Evolutionary conservation across 1,140 invertebrate genomes (phyloP).

Genomic region (Sitodiplosis mosellana): DNA sequence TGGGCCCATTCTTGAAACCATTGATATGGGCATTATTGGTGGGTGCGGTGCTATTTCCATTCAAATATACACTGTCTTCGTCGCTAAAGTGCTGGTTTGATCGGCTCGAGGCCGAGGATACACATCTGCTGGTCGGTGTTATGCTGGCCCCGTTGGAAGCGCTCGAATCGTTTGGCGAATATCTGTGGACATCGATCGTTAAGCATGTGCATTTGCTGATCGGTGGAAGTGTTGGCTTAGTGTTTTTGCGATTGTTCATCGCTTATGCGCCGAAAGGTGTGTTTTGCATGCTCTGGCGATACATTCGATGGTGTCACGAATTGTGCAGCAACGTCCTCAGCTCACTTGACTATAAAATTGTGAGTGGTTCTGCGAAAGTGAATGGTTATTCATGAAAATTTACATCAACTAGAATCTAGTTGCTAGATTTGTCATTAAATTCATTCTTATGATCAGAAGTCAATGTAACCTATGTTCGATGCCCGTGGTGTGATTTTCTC

Average conservation of each 20-base stretch:
- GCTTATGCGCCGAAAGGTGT: constrained; percentile 35
- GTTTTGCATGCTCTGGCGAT: constrained; percentile 26
- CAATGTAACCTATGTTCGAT: too few relatives aligned
- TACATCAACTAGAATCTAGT: too few relatives aligned
- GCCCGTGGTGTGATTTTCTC: too few relatives aligned
- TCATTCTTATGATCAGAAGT: too few relatives aligned
- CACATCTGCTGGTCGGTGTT: constrained; percentile 42
- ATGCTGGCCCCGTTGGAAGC: constrained; percentile 47
- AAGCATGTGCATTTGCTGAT: constrained; percentile 34
- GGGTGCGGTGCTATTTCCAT: constrained; percentile 71
- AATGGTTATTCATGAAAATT: neutral
- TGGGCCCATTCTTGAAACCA: constrained; percentile 81
- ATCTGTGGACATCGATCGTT: constrained; percentile 36
- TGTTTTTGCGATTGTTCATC: constrained; percentile 22
- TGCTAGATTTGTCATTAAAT: too few relatives aligned
- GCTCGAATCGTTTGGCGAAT: constrained; percentile 44
- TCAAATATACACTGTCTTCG: constrained; percentile 50
- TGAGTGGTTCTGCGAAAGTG: constrained; percentile 16
- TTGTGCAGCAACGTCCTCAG: constrained; percentile 27
- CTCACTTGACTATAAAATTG: constrained; percentile 27
- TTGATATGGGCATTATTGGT: constrained; percentile 81
- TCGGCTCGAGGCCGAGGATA: constrained; percentile 31
- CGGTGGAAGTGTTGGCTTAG: constrained; percentile 12
- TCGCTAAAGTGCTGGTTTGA: constrained; percentile 47
- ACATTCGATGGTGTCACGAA: constrained; percentile 21